These are phyloP conservation scores for Phengaris alcon DNA, from an alignment of 2,888 invertebrate species.

Conservation along the genomic window DNA sequence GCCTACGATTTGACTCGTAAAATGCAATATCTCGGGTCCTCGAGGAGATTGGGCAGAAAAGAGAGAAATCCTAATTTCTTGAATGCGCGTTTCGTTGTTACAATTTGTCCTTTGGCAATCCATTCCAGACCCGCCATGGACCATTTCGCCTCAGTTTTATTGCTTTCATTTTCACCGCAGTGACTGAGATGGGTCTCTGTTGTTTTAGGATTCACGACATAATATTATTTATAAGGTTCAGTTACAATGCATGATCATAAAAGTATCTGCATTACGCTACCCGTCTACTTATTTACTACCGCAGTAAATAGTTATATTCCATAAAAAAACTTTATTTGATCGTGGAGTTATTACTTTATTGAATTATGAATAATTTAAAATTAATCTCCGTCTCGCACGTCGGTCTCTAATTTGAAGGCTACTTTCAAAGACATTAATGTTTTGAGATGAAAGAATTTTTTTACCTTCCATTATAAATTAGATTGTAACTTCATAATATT, in stretches of 20 bases:
- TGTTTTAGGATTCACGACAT: neutral
- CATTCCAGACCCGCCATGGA: conserved; percentile 38
- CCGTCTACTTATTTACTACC: too few species aligned
- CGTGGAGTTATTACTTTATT: neutral
- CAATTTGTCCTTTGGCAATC: conserved; percentile 41
- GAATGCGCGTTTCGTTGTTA: conserved; percentile 43
- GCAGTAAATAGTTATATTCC: too few species aligned
- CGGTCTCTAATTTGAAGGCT: conserved; percentile 12
- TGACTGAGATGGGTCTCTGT: conserved; percentile 20
- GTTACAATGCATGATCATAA: neutral
- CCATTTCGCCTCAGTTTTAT: conserved; percentile 37
- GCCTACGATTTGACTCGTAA: conserved; percentile 33
- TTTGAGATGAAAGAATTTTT: neutral
- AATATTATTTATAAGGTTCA: neutral
- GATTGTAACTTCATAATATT: neutral
- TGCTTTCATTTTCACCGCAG: conserved; percentile 35
- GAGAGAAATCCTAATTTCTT: conserved; percentile 43
- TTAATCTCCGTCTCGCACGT: neutral
- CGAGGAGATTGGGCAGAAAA: conserved; percentile 38
- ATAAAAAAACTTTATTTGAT: too few species aligned
- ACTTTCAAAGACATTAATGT: neutral
- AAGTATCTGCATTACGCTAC: neutral
- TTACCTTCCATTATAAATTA: neutral
- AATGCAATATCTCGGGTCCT: conserved; percentile 33
- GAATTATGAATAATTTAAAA: neutral